Evolutionary conservation across 2,113 vertebrate species (phyloP), one percentile per base, ranked within the genome.

Genomic region (Pungitius pungitius): DNA sequence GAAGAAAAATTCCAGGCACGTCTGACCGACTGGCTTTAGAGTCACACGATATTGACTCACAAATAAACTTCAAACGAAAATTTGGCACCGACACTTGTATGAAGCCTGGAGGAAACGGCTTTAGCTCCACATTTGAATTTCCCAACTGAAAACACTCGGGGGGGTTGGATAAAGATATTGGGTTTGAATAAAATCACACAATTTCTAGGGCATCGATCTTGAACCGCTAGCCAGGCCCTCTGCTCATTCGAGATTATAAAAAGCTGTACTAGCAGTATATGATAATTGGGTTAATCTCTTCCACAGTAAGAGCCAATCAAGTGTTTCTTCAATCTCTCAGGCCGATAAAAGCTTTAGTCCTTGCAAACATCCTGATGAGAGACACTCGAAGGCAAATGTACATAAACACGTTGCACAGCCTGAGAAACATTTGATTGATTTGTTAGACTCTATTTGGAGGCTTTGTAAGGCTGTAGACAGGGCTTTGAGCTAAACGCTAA

Each of bases 141-240:
- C 11, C 18, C 74, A 62, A 8, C 13, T 18, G 30, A 20, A 76
- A 76, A 69, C 35, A 26, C 56, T 72, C 1, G 40, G 45, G 49
- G 45, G 49, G 62, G 74, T 82, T 65, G 63, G 7, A 74, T 80
- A 64, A 54, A 78, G 82, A 82, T 83, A 45, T 42, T 14, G 47
- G 42, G 47, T 39, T 72, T 83, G 62, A 69, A 85, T 73, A 54
- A 73, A 81, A 70, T 52, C 43, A 62, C 70, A 64, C 24, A 59
- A 68, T 81, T 84, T 77, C 83, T 63, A 22, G 86, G 56, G 52
- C 74, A 84, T 77, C 2, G 3, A 77, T 87, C 61, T 75, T 27
- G 47, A 78, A 64, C 40, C 37, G 11, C 27, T 8, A 3, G 51
- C 65, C 59, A 24, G 40, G 35, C 42, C 43, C 45, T 55, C 18